Evolutionary conservation across 1,140 invertebrate genomes (phyloP).

Genomic region (Sweltsa coloradensis): DNA sequence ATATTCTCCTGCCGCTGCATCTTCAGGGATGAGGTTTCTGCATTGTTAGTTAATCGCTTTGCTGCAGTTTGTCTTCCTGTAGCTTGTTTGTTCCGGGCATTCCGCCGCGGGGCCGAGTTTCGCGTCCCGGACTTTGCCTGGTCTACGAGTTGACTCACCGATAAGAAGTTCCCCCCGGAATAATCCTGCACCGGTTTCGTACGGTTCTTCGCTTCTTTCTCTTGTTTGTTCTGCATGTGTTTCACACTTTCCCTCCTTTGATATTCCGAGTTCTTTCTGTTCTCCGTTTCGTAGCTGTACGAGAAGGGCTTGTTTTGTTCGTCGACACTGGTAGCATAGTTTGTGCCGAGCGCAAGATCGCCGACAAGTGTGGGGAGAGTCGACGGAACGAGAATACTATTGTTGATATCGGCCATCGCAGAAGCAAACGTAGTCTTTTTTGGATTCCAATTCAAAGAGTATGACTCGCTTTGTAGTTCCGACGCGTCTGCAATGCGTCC

Average conservation of each 20-base stretch:
- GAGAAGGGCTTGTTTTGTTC: conserved; percentile 31
- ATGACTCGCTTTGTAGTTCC: conserved; percentile 5
- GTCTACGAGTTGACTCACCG: conserved; percentile 51
- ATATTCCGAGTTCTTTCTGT: conserved; percentile 10
- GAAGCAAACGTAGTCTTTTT: conserved; percentile 3
- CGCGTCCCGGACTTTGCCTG: conserved; percentile 30
- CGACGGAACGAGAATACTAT: conserved; percentile 28
- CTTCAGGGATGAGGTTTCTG: background rate
- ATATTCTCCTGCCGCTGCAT: background rate
- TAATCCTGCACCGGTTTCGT: too few species aligned
- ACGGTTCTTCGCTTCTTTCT: background rate
- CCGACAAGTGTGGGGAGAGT: conserved; percentile 43
- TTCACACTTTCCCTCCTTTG: background rate
- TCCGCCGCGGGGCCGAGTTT: background rate
- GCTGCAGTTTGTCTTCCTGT: background rate
- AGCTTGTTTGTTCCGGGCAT: background rate
- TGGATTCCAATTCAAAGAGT: conserved; percentile 6
- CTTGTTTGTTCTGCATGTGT: background rate
- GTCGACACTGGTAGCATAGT: conserved; percentile 17
- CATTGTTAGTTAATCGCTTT: background rate
- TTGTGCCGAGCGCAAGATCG: conserved; percentile 41
- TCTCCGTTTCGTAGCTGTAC: conserved; percentile 20
- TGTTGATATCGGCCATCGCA: conserved; percentile 1
- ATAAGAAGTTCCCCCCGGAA: conserved; percentile 38
- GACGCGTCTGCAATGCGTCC: too few species aligned